A percentile compares a stretch with the other conserved stretches of the same genome.
Evolutionary conservation across 2,888 invertebrate species (phyloP).

Genomic region (Sarcophaga subvicina): DNA sequence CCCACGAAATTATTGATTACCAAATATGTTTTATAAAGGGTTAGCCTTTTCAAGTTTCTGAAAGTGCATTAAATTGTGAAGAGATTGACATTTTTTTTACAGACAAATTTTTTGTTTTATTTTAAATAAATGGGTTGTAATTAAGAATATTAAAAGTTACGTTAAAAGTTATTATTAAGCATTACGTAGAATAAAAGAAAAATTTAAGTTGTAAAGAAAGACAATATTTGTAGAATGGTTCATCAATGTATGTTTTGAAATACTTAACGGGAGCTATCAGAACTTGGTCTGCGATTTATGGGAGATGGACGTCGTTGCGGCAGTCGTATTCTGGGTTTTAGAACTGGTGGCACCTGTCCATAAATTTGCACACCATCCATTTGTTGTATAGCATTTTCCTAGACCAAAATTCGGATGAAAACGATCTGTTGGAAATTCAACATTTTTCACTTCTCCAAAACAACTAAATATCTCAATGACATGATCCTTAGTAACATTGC

Average conservation of each 20-base stretch:
- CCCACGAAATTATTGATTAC: too few species aligned
- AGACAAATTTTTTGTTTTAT: constrained; percentile 18
- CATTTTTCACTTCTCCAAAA: constrained; percentile 92
- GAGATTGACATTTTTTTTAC: too few species aligned
- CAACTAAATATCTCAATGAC: constrained; percentile 95
- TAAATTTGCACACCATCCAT: constrained; percentile 99
- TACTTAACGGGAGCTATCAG: constrained; percentile 79
- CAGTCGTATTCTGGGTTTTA: constrained; percentile 85
- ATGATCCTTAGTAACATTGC: constrained; percentile 96
- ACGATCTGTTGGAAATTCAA: constrained; percentile 95
- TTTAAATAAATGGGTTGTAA: constrained; percentile 22
- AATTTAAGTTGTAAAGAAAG: constrained; percentile 5
- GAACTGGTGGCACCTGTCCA: constrained; percentile 96
- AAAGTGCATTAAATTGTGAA: too few species aligned
- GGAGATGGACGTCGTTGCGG: constrained; percentile 80
- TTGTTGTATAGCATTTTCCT: constrained; percentile 99
- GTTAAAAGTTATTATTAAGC: not conserved
- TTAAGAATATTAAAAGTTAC: constrained; percentile 26
- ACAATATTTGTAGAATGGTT: not conserved
- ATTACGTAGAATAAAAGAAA: constrained; percentile 43
- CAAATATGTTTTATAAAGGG: too few species aligned
- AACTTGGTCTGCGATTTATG: constrained; percentile 80
- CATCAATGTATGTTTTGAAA: not conserved
- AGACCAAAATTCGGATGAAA: constrained; percentile 94
- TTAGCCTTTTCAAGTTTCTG: too few species aligned